phyloP scores from a whole-genome alignment of 2,888 invertebrate species.

The Linhomoeus sp. region DNA sequence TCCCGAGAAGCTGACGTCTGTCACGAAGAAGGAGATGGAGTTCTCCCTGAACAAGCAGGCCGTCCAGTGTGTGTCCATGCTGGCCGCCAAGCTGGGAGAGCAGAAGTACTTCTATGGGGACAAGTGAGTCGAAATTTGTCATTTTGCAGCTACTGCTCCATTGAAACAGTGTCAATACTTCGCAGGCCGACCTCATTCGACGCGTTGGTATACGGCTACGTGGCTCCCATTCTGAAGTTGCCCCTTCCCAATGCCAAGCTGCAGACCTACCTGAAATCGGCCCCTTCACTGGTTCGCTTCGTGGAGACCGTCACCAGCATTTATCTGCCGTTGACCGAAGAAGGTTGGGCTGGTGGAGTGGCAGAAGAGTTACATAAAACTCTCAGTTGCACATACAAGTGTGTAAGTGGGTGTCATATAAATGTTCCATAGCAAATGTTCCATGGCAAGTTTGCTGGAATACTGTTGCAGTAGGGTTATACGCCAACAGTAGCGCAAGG shows the following conservation, averaged over 20 bases:
- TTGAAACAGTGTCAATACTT: constrained; percentile 21
- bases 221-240: constrained; percentile 61
- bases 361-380: neutral
- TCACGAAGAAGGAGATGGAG: neutral
- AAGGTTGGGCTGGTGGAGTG: constrained; percentile 16
- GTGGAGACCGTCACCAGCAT: constrained; percentile 58
- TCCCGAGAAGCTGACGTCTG: neutral
- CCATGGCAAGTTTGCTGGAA: neutral
- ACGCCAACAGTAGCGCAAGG: too few species aligned
- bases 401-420: neutral
- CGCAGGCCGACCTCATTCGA: constrained; percentile 47
- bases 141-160: neutral
- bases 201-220: constrained; percentile 64
- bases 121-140: constrained; percentile 19
- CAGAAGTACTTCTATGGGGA: constrained; percentile 63
- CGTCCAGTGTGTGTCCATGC: constrained; percentile 53
- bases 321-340: constrained; percentile 43
- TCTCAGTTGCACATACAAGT: neutral
- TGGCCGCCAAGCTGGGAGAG: constrained; percentile 55
- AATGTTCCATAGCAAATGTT: too few species aligned
- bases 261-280: constrained; percentile 53
- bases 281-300: constrained; percentile 56
- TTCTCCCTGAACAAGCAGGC: constrained; percentile 50
- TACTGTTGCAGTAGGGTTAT: too few species aligned
- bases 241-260: constrained; percentile 58